phyloP scores from a whole-genome alignment of 1,140 invertebrate genomes.

The Parapsyche elsis region DNA sequence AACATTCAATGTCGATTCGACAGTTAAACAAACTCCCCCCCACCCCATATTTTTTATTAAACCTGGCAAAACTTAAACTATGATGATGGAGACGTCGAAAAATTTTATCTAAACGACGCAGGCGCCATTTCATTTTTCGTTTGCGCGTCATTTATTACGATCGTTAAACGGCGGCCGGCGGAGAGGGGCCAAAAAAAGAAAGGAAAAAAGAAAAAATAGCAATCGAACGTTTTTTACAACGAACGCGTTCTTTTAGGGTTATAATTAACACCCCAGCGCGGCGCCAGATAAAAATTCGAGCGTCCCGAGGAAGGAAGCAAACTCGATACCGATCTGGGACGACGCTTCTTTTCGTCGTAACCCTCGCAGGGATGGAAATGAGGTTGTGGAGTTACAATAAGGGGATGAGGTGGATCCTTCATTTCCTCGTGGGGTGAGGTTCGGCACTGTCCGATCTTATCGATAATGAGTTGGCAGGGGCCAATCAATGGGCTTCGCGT shows the following conservation, averaged over 20 bases:
- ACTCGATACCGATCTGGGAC: constrained; percentile 3
- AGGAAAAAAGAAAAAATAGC: too few species aligned
- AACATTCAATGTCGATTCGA: too few species aligned
- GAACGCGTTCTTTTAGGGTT: background rate
- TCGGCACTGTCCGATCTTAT: constrained; percentile 6
- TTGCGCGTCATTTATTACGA: too few species aligned
- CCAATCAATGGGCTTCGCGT: background rate
- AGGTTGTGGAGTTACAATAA: background rate
- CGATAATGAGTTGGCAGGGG: constrained; percentile 18
- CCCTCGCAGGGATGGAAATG: background rate
- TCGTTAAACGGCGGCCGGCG: too few species aligned
- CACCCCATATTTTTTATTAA: too few species aligned
- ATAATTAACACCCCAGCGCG: background rate
- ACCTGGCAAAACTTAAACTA: background rate
- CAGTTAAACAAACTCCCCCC: too few species aligned
- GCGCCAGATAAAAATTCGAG: constrained; percentile 2
- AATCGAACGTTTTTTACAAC: too few species aligned
- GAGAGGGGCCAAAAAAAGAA: too few species aligned
- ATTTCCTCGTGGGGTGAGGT: background rate
- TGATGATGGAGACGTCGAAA: too few species aligned
- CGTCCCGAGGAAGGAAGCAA: background rate
- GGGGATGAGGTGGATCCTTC: background rate
- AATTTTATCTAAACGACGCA: too few species aligned
- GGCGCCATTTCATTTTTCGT: too few species aligned
- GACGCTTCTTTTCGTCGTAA: background rate